These are phyloP conservation scores for Anoplius nigerrimus DNA, from an alignment of 2,888 invertebrate species.

Conservation along the genomic window DNA sequence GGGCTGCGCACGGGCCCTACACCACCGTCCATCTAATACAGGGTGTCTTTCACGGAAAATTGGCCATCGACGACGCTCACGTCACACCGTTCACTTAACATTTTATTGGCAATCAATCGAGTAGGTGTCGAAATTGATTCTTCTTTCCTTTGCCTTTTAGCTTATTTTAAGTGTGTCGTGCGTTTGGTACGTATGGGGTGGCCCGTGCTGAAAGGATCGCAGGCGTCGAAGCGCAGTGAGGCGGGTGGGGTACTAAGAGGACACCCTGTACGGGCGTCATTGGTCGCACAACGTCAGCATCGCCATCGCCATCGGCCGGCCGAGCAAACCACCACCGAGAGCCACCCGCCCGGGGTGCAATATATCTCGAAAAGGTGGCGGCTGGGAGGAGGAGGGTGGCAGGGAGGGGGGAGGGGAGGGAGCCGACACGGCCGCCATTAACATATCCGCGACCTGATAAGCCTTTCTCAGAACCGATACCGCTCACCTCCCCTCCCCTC, in stretches of 20 bases:
- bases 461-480: constrained; percentile 74
- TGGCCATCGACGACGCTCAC: too few relatives aligned
- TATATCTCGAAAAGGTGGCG: constrained; percentile 65
- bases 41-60: constrained; percentile 13
- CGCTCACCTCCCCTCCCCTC: too few relatives aligned
- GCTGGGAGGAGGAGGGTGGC: constrained; percentile 30
- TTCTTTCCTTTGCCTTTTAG: too few relatives aligned
- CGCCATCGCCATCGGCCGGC: not conserved
- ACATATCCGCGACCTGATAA: constrained; percentile 74
- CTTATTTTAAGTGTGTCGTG: too few relatives aligned
- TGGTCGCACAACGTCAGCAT: not conserved
- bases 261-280: too few relatives aligned
- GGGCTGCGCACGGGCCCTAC: constrained; percentile 42
- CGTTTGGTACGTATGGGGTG: too few relatives aligned
- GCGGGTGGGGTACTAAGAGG: too few relatives aligned
- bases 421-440: constrained; percentile 72
- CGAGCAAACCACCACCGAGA: constrained; percentile 52
- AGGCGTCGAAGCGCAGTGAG: constrained; percentile 14
- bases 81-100: too few relatives aligned
- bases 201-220: too few relatives aligned
- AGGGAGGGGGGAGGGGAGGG: constrained; percentile 30
- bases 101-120: too few relatives aligned
- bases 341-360: constrained; percentile 60
- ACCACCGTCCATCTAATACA: constrained; percentile 33
- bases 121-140: too few relatives aligned